phyloP scores from a whole-genome alignment of 2,113 vertebrate genomes.

The Dasyurus viverrinus region DNA sequence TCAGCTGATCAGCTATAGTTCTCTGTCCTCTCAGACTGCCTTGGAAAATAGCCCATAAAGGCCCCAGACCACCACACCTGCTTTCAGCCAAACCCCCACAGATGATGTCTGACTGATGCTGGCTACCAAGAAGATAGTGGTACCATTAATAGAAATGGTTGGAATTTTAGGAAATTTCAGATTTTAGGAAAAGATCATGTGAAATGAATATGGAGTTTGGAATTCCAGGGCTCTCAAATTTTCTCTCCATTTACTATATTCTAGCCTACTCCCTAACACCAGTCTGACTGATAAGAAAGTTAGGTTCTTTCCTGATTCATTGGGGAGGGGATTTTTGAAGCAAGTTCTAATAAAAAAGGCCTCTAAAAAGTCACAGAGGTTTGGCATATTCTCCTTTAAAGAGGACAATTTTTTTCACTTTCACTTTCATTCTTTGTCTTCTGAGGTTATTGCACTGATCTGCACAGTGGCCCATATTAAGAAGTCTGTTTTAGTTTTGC shows the following conservation, averaged over 20 bases:
- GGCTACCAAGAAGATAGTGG: background rate
- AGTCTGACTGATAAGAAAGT: slow-evolving; percentile 26
- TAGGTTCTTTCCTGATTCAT: slow-evolving; percentile 73
- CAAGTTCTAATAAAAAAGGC: slow-evolving; percentile 58
- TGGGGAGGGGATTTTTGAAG: slow-evolving; percentile 74
- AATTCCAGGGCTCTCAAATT: background rate
- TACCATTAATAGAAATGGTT: background rate
- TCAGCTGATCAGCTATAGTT: background rate
- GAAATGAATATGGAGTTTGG: too few relatives aligned
- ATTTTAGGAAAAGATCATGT: background rate
- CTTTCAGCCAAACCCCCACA: background rate
- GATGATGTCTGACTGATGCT: background rate
- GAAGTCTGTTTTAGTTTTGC: slow-evolving; percentile 5
- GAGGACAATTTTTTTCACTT: slow-evolving; percentile 22
- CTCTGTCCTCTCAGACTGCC: background rate
- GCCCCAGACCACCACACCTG: background rate
- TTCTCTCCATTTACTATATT: background rate
- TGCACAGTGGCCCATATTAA: slow-evolving; percentile 10
- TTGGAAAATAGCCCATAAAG: background rate
- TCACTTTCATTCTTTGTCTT: slow-evolving; percentile 49
- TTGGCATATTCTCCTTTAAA: slow-evolving; percentile 37
- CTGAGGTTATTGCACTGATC: slow-evolving; percentile 29
- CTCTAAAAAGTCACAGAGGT: slow-evolving; percentile 55
- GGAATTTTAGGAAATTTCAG: too few relatives aligned
- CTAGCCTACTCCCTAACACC: background rate